Conservation (phyloP, 2,888 invertebrate genomes). For the Apamea anceps region DNA sequence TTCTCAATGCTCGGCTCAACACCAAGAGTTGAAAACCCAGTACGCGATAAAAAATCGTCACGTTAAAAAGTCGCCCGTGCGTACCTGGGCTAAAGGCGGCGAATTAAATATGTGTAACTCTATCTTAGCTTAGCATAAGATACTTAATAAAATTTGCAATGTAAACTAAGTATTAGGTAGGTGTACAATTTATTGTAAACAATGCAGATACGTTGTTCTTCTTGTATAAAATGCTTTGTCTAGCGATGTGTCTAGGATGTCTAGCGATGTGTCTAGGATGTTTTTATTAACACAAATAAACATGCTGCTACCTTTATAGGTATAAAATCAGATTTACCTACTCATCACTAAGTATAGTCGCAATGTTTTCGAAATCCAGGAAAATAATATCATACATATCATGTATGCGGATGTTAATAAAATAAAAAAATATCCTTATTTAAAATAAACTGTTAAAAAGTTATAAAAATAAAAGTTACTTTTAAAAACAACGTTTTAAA, state of each 20-base stretch:
- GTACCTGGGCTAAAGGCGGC: neutral
- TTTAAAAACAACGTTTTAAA: slow-evolving; percentile 24
- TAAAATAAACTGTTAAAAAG: slow-evolving; percentile 21
- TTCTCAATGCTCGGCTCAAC: neutral
- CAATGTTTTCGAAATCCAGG: slow-evolving; percentile 13
- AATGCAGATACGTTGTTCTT: neutral
- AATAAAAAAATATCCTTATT: neutral
- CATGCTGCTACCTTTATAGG: neutral
- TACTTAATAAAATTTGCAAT: slow-evolving; percentile 31
- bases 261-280: neutral
- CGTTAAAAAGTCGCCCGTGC: neutral
- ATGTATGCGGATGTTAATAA: neutral
- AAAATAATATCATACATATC: neutral
- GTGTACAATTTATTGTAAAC: slow-evolving; percentile 19
- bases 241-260: neutral
- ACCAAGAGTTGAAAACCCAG: neutral
- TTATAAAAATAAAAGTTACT: neutral
- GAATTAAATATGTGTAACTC: slow-evolving; percentile 25
- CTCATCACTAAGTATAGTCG: neutral
- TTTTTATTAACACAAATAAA: slow-evolving; percentile 9
- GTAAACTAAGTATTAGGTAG: slow-evolving; percentile 19
- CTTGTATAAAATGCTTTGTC: slow-evolving; percentile 32
- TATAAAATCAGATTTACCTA: slow-evolving; percentile 2
- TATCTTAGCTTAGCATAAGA: slow-evolving; percentile 12
- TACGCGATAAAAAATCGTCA: neutral